Evolutionary conservation across 2,113 vertebrate species (phyloP).

Genomic region (human): DNA sequence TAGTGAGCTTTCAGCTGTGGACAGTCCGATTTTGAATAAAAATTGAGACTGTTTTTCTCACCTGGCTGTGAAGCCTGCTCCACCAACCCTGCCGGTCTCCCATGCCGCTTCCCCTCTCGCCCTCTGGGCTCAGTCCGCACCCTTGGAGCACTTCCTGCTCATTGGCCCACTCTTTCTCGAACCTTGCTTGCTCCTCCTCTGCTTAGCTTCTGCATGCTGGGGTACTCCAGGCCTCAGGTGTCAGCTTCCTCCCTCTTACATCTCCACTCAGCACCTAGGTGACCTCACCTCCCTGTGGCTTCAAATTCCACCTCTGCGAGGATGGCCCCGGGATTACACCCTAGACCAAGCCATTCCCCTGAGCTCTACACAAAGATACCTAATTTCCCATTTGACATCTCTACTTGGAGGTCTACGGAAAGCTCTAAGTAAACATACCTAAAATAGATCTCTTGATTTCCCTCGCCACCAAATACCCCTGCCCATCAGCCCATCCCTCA

Average conservation of each 20-base stretch:
- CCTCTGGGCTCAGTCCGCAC: fast-evolving
- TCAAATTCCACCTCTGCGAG: background rate
- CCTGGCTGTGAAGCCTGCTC: background rate
- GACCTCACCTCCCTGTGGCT: background rate
- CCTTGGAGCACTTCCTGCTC: background rate
- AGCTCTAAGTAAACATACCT: background rate
- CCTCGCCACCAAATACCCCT: fast-evolving
- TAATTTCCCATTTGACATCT: background rate
- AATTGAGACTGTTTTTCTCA: background rate
- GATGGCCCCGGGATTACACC: fast-evolving
- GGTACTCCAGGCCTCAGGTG: fast-evolving
- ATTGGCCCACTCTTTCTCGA: background rate
- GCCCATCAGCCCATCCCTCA: background rate
- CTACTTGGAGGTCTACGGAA: background rate
- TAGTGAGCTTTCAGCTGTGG: background rate
- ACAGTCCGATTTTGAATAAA: background rate
- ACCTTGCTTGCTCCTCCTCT: background rate
- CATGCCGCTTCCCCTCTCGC: fast-evolving
- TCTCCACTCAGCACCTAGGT: background rate
- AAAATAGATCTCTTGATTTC: background rate
- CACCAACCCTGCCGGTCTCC: background rate
- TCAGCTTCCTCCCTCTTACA: background rate
- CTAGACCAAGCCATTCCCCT: background rate
- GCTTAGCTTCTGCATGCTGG: background rate
- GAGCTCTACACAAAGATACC: background rate